Base-by-base conservation (phyloP, 2,888 invertebrate genomes). In the Stegana nigrithorax region DNA sequence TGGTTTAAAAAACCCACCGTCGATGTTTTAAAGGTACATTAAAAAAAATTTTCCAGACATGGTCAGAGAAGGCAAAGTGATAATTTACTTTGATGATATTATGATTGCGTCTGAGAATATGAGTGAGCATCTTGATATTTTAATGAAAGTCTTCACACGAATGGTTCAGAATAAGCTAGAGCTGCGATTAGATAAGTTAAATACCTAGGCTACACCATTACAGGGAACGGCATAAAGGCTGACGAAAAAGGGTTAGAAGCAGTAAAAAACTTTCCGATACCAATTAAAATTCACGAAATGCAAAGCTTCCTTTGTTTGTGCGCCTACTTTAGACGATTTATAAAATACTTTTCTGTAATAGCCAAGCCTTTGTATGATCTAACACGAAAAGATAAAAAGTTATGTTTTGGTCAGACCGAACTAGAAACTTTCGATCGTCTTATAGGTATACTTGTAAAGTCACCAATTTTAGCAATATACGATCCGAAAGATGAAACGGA, bases 291-390 rank as follows among this genome's bases (percentile, higher is more conserved):
- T n/a, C n/a, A n/a, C n/a, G n/a, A n/a, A n/a, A n/a, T n/a, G n/a
- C n/a, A n/a, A n/a, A n/a, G n/a, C n/a, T n/a, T n/a, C n/a, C n/a
- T n/a, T n/a, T n/a, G n/a, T n/a, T n/a, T n/a, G n/a, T n/a, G n/a
- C n/a, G n/a, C n/a, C n/a, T n/a, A n/a, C n/a, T n/a, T n/a, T n/a
- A n/a, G 47, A 4, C 6, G 47, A 47, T n/a, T n/a, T 39, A 42
- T 47, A 1, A 62, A 55, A 21, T 8, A 26, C 50, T 50, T 57
- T 58, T 53, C 62, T 0, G 10, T 57, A n/a, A 36, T 53, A 23
- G 47, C 53, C 10, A 44, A 47, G 10, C 57, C 50, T n/a, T 36
- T 62, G 8, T 50, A 57, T 36, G 58, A 62, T 23, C 27, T 58
- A 47, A 57, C 39, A 2, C 56, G 36, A 47, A 45, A 17, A 14